phyloP scores from a whole-genome alignment of 2,797 vertebrate species.

The Ateles fusciceps region DNA sequence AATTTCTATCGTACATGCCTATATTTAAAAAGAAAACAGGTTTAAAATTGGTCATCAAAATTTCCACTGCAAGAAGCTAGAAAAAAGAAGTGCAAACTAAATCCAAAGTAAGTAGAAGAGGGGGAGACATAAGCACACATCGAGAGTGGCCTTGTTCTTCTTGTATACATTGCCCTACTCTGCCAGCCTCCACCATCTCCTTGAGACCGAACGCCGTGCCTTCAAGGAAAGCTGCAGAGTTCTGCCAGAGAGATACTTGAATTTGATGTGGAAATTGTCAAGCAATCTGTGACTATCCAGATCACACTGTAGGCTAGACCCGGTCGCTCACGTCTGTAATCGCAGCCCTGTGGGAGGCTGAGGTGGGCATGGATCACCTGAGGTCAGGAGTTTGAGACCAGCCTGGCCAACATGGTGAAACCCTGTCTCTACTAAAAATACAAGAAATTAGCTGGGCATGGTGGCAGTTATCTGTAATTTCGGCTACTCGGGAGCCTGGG shows the following conservation, averaged over 20 bases:
- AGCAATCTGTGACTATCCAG: conserved; percentile 97
- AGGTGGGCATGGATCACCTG: neutral
- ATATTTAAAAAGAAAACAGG: neutral
- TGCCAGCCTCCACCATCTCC: neutral
- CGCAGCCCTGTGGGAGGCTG: neutral
- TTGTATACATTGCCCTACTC: neutral
- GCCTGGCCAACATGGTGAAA: neutral
- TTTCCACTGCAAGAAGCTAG: neutral
- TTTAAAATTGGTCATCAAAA: neutral
- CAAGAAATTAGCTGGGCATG: rapidly evolving
- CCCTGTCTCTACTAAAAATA: neutral
- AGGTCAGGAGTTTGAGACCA: neutral
- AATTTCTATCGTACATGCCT: neutral
- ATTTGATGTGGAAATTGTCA: conserved; percentile 97
- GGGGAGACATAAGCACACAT: neutral
- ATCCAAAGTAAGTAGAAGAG: neutral
- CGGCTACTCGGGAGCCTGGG: neutral
- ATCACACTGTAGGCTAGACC: conserved; percentile 70
- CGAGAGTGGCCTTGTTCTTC: neutral
- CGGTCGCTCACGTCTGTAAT: rapidly evolving
- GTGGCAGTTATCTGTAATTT: rapidly evolving
- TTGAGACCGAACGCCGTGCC: conserved; percentile 83
- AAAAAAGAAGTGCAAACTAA: too few species aligned
- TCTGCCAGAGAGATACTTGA: conserved; percentile 98
- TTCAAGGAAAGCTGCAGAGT: conserved; percentile 95